These are phyloP conservation scores for Erebia ligea DNA, from an alignment of 2,888 invertebrate genomes.

Conservation along the genomic window DNA sequence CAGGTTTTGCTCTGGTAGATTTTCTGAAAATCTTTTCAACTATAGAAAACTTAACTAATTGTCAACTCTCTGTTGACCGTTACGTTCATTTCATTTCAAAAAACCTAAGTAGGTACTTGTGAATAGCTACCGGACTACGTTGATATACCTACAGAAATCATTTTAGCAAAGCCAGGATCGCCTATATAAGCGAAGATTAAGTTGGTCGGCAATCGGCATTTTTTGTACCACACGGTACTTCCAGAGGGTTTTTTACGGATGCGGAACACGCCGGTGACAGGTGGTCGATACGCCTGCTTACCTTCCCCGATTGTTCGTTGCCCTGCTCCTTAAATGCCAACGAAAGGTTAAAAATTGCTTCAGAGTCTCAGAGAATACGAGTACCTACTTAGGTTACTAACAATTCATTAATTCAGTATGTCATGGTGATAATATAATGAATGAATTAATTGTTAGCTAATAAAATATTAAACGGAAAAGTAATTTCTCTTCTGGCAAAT, in stretches of 20 bases:
- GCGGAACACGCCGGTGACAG: conserved; percentile 31
- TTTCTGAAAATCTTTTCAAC: background rate
- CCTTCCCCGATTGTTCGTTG: conserved; percentile 14
- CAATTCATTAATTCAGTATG: no score
- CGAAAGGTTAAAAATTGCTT: conserved; percentile 24
- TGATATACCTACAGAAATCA: background rate
- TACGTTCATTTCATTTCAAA: no score
- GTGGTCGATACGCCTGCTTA: conserved; percentile 19
- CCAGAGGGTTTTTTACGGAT: conserved; percentile 5
- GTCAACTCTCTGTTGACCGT: no score
- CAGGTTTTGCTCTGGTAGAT: background rate
- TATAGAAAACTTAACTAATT: no score
- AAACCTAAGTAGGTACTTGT: no score
- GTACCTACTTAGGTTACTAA: background rate
- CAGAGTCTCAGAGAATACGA: background rate
- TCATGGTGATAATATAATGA: no score
- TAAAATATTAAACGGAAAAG: no score
- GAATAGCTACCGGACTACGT: background rate
- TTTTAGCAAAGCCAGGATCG: no score
- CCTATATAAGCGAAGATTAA: no score
- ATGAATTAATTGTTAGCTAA: no score
- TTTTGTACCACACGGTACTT: background rate
- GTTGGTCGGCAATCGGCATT: background rate
- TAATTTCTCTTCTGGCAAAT: no score
- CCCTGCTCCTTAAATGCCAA: conserved; percentile 32